Percentiles rank a stretch among this genome's conserved stretches.
These are phyloP conservation scores for Megalurothrips usitatus DNA, from an alignment of 2,888 invertebrate genomes.

Conservation along the genomic window DNA sequence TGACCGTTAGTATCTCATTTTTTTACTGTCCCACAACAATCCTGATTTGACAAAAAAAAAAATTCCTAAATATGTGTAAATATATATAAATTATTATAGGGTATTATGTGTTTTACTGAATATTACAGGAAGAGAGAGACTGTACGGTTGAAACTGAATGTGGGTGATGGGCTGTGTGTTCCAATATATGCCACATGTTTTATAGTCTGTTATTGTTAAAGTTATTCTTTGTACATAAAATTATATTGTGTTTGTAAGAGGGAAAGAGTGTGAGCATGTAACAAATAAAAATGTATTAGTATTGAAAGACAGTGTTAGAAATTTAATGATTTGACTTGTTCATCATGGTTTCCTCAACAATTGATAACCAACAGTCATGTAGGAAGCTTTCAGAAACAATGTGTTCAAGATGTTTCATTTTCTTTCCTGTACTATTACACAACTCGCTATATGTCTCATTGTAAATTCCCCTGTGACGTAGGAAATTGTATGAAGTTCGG, in stretches of 20 bases:
- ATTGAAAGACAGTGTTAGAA: no score
- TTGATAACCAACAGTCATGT: no score
- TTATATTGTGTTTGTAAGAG: neutral
- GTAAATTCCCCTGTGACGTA: no score
- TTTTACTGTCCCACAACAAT: neutral
- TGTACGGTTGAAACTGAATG: neutral
- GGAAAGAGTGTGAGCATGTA: no score
- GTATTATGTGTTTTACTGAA: neutral
- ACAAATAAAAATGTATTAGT: no score
- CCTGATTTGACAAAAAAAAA: neutral
- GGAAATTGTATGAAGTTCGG: no score
- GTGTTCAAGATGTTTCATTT: no score
- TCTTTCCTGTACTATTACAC: no score
- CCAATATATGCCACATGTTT: neutral
- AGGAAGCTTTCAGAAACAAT: no score
- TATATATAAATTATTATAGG: neutral
- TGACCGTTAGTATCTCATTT: neutral
- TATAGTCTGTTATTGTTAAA: constrained; percentile 10
- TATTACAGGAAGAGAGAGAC: neutral
- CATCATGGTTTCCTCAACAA: no score
- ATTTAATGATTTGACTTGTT: no score
- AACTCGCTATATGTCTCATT: no score
- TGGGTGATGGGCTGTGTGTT: neutral
- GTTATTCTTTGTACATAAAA: constrained; percentile 1
- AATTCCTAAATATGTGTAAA: neutral